These are phyloP conservation scores for Podarcis cretensis DNA, from an alignment of 2,113 vertebrate genomes.

Conservation along the genomic window DNA sequence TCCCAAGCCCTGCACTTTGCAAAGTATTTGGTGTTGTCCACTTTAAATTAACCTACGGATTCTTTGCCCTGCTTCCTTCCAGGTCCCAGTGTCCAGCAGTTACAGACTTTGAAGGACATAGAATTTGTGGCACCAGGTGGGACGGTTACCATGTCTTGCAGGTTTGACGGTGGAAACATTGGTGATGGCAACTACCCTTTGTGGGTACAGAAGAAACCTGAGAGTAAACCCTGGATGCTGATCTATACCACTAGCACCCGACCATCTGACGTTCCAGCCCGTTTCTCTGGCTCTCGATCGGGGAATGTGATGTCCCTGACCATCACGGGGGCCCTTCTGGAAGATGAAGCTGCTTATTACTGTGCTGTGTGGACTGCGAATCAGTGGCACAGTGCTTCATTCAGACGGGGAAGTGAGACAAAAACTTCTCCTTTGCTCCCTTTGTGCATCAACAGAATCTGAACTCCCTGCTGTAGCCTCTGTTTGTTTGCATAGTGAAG, in stretches of 20 bases:
- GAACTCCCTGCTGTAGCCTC: too few relatives aligned
- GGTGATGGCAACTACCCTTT: neutral
- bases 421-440: neutral
- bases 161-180: neutral
- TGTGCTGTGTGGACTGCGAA: neutral
- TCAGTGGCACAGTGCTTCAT: neutral
- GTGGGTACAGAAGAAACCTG: neutral
- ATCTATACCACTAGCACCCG: neutral
- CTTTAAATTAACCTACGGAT: too few relatives aligned
- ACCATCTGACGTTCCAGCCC: neutral
- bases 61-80: neutral
- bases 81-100: conserved; percentile 29
- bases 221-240: neutral
- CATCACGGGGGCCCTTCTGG: neutral
- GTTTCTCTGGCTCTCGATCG: conserved; percentile 18
- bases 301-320: neutral
- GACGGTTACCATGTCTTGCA: conserved; percentile 21
- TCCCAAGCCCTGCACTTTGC: too few relatives aligned
- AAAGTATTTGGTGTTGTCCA: too few relatives aligned
- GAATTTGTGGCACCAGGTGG: neutral
- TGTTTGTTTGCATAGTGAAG: too few relatives aligned
- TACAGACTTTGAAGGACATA: neutral
- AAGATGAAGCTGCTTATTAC: neutral
- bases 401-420: neutral
- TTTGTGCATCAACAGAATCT: neutral